Percentiles rank a stretch among this genome's conserved stretches.
These are phyloP conservation scores for Prochilodus magdalenae DNA, from an alignment of 2,113 vertebrate genomes.

Conservation along the genomic window DNA sequence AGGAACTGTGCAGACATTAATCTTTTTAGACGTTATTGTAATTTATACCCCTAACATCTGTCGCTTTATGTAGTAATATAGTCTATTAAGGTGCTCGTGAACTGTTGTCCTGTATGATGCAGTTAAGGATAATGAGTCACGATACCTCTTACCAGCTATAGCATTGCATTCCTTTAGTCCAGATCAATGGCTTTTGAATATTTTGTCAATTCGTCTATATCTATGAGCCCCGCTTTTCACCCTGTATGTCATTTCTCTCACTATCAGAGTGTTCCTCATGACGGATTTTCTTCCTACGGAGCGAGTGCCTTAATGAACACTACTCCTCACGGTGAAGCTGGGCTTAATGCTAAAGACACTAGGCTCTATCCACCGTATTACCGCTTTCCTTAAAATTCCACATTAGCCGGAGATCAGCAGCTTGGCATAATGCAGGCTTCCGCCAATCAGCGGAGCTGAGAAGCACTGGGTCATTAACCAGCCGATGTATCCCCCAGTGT, in stretches of 20 bases:
- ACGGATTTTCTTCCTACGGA: no score
- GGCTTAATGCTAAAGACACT: not conserved
- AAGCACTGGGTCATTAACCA: slow-evolving; percentile 43
- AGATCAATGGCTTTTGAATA: no score
- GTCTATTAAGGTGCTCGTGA: no score
- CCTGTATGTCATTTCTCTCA: no score
- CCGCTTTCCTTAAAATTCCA: not conserved
- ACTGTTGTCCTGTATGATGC: no score
- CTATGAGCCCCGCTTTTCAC: no score
- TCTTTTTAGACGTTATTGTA: not conserved
- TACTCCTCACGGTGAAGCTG: not conserved
- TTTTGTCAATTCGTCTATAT: no score
- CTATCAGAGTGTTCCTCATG: no score
- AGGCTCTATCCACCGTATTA: not conserved
- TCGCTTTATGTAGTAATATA: no score
- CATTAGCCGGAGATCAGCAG: not conserved
- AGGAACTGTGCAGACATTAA: not conserved
- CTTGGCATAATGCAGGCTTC: not conserved
- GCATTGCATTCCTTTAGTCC: no score
- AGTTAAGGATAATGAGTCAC: not conserved
- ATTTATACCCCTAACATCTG: not conserved
- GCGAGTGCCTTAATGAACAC: not conserved
- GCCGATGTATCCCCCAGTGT: slow-evolving; percentile 12
- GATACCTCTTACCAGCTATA: no score
- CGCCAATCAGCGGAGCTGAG: not conserved